Evolutionary conservation across 2,113 vertebrate species (phyloP).

Genomic region (Rhea americana): DNA sequence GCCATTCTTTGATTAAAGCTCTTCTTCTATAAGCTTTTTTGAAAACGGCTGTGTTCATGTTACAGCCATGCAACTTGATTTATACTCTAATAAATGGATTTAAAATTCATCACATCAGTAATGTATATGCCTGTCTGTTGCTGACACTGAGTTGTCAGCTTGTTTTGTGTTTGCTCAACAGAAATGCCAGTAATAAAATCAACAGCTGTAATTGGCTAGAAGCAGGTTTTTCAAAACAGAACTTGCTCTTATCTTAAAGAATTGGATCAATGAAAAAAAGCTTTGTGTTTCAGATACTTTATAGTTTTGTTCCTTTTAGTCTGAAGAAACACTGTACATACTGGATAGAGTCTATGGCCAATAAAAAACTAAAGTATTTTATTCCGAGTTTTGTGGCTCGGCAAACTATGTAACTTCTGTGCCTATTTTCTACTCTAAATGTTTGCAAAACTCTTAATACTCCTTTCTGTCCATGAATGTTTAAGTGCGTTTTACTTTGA

Average conservation of each 20-base stretch:
- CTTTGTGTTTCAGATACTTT: neutral
- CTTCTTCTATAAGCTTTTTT: neutral
- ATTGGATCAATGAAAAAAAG: neutral
- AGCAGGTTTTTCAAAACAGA: neutral
- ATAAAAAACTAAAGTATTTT: accelerated
- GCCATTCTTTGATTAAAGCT: neutral
- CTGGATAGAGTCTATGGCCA: neutral
- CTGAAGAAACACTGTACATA: neutral
- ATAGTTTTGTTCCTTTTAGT: neutral
- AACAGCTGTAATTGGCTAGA: neutral
- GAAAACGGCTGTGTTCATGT: neutral
- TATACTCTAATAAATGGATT: neutral
- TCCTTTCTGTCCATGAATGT: neutral
- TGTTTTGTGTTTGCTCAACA: neutral
- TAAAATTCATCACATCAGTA: neutral
- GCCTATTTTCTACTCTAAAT: neutral
- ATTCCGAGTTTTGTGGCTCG: neutral
- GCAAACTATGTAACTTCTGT: neutral
- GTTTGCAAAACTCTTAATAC: neutral
- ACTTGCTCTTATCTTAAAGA: neutral
- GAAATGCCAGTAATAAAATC: neutral
- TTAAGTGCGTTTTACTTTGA: neutral
- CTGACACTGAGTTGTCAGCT: neutral
- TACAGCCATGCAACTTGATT: neutral
- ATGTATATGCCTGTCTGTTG: neutral